Evolutionary conservation across 2,797 vertebrate species (phyloP), one percentile per base, ranked within the genome.

Genomic region (Xyrichtys novacula): DNA sequence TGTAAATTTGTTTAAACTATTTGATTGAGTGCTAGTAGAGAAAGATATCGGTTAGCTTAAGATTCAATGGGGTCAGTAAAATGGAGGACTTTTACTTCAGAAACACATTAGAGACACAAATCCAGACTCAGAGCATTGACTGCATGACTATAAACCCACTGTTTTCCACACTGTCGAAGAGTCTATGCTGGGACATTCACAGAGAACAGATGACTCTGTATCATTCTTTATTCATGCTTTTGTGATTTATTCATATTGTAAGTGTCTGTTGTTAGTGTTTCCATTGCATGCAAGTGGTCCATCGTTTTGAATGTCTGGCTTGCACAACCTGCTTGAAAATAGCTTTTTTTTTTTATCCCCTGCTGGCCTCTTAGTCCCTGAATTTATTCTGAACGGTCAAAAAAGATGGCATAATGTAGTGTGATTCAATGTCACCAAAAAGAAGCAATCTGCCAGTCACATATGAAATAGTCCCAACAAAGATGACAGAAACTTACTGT

Each of bases 1-100:
- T 85, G 31, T 62, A 78, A 70, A 81, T 85, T 76, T 85, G 70
- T 80, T 80, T 65, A 61, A 78, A 80, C 49, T 39, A 70, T 75
- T 66, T 72, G 60, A 80, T 53, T 56, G 65, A 64, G 71, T 74
- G 53, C 56, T 55, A 20, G 48, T 50, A 55, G 42, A 78, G 47
- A 38, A 42, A 67, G 56, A 75, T 73, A 74, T 69, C 38, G 59
- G 65, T 68, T 69, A 39, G 64, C 20, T 77, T 71, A 47, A 56
- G 36, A 78, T 31, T 74, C 38, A 52, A 14, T 23, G 23, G 31
- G 58, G 52, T 36, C 1, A 5, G 25, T 31, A 29, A 40, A 58
- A 39, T 34, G 6, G 9, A 20, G 44, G 40, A 66, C 44, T 29
- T 64, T 32, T 40, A 20, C 16, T 46, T 59, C 40, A 64, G 49